phyloP scores from a whole-genome alignment of 2,888 invertebrate genomes.

The Fragum whitleyi region DNA sequence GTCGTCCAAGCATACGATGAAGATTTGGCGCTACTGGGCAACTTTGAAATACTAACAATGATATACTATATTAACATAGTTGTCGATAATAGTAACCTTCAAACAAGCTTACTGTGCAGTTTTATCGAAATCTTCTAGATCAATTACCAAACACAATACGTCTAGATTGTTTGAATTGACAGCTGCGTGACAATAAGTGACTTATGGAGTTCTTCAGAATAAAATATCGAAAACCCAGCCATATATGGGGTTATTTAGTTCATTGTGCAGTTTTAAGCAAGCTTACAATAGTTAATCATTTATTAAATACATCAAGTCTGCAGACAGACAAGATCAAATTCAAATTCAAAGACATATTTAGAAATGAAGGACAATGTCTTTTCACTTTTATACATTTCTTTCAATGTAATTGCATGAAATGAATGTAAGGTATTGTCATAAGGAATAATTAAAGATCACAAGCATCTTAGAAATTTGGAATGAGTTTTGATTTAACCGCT shows the following conservation, averaged over 20 bases:
- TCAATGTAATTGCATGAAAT: no score
- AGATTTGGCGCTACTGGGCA: slow-evolving; percentile 10
- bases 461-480: no score
- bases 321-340: no score
- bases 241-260: neutral
- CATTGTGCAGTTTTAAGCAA: neutral
- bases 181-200: neutral
- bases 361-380: no score
- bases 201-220: neutral
- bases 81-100: neutral
- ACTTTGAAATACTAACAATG: neutral
- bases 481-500: no score
- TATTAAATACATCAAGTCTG: neutral
- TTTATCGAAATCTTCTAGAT: slow-evolving; percentile 1
- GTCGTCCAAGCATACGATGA: slow-evolving; percentile 8
- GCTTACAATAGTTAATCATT: no score
- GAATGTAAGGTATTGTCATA: no score
- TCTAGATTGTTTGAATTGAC: slow-evolving; percentile 3
- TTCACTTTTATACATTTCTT: no score
- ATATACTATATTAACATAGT: slow-evolving; percentile 6
- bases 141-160: slow-evolving; percentile 12
- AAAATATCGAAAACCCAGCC: neutral
- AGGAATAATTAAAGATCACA: no score
- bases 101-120: slow-evolving; percentile 19
- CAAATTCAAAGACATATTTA: no score